Evolutionary conservation across 2,888 invertebrate genomes (phyloP), one percentile per base, ranked within the genome.

Genomic region (Syritta pipiens): DNA sequence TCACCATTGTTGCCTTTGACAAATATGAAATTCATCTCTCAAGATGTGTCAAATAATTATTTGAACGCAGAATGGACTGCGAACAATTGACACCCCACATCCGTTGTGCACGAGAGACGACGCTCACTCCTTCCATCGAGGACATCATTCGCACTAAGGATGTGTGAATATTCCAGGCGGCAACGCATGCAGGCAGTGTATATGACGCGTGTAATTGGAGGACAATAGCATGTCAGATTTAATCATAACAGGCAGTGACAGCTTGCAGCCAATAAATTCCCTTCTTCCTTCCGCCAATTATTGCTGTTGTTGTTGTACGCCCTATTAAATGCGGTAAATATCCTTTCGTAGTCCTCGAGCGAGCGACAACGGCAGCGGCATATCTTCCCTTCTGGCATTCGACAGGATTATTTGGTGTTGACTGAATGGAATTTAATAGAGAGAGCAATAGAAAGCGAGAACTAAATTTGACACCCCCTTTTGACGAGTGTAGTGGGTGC

Each of bases 201-300:
- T 82, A 74, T 83, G 83, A 83, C 83, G 83, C 83, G 81, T 83
- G 82, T 83, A 83, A 83, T 83, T 83, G 82, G 81, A 75, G 82
- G 81, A 83, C 83, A 83, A 83, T 82, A 59, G 82, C 82, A 82
- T 83, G 82, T 82, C 82, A 82, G 81, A 82, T 82, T 83, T 81
- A 83, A 83, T 83, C 83, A 83, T 83, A 82, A 82, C 82, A 77
- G 82, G 72, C 77, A 65, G 77, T 82, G 82, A 82, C 82, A 82
- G 82, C 81, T 82, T 71, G 79, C 82, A 82, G 82, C 79, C 81
- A 82, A 82, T 82, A 82, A 82, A 81, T 81, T 81, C 75, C 75
- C 75, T 74, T 75, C 69, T 81, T 81, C 81, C 81, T 75, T 81
- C 63, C 81, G 68, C 51, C 67, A 75, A 81, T 75, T 74, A 72